phyloP scores from a whole-genome alignment of 2,113 vertebrate genomes.

The Accipiter cooperii region DNA sequence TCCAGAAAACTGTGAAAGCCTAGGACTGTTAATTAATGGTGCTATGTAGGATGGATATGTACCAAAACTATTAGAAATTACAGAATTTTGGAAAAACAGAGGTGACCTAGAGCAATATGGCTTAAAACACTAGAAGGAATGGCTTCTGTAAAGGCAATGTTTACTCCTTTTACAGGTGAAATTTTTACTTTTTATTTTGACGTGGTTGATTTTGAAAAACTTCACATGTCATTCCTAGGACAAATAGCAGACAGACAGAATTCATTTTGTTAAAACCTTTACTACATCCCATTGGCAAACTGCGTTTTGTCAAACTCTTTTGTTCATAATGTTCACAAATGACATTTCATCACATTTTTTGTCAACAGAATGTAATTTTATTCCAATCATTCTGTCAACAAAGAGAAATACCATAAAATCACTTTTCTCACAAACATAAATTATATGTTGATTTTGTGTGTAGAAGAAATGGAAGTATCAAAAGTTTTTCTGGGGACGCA shows the following conservation, averaged over 20 bases:
- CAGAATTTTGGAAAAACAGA: background rate
- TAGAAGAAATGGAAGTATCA: conserved; percentile 33
- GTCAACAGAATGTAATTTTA: conserved; percentile 62
- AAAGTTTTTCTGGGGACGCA: conserved; percentile 21
- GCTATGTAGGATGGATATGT: background rate
- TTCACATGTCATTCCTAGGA: background rate
- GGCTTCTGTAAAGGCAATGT: background rate
- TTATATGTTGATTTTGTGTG: conserved; percentile 26
- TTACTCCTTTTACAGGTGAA: conserved; percentile 1
- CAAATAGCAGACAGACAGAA: conserved; percentile 28
- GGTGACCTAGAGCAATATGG: background rate
- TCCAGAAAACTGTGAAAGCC: background rate
- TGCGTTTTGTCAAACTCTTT: conserved; percentile 29
- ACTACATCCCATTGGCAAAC: conserved; percentile 3
- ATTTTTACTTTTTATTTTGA: conserved; percentile 20
- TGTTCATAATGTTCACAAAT: conserved; percentile 7
- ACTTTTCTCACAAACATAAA: conserved; percentile 45
- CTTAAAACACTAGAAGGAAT: background rate
- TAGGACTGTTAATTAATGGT: background rate
- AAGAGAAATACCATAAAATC: conserved; percentile 48
- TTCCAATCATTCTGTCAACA: conserved; percentile 61
- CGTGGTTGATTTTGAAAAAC: conserved; percentile 2
- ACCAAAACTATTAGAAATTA: background rate
- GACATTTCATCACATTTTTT: conserved; percentile 49
- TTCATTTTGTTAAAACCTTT: conserved; percentile 42